Evolutionary conservation across 2,113 vertebrate species (phyloP), one percentile per base, ranked within the genome.

Genomic region (Isichthys henryi): DNA sequence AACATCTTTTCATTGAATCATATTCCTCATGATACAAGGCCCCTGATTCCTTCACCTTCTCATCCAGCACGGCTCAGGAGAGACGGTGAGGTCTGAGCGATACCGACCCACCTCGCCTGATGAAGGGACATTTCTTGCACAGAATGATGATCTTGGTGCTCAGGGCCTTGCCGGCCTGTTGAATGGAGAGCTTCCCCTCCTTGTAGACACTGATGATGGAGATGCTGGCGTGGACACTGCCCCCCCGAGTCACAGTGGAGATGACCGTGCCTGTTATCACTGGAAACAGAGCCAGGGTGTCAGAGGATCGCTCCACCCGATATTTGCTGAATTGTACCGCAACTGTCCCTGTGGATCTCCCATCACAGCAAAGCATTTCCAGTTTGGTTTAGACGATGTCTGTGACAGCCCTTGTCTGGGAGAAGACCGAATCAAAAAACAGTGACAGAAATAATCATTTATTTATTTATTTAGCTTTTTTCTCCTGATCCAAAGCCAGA

Each of bases 151-250:
- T 95, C 93, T 97, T 99, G 93, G 97, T 97, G 91, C 98, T 99
- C 98, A 99, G 98, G 83, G 94, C 98, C 94, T 99, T 99, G 91
- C 98, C 98, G 0, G 98, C 98, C 93, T 99, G 98, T 89, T 99
- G 98, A 89, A 99, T 97, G 87, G 96, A 97, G 94, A 99, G 92
- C 86, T 90, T 98, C 58, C 98, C 98, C 92, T 99, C 98, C 91
- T 98, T 99, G 52, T 98, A 99, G 83, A 99, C 96, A 88, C 97
- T 98, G 93, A 99, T 98, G 93, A 99, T 97, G 0, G 98, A 97
- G 93, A 99, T 62, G 0, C 98, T 99, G 92, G 96, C 97, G 0
- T 97, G 96, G 92, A 98, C 93, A 56, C 97, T 99, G 90, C 97
- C 97, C 88, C 96, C 96, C 82, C 94, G 95, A 0, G 94, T 92